These are phyloP conservation scores for Stegodyphus mimosarum DNA, from an alignment of 1,140 invertebrate genomes.

Conservation along the genomic window DNA sequence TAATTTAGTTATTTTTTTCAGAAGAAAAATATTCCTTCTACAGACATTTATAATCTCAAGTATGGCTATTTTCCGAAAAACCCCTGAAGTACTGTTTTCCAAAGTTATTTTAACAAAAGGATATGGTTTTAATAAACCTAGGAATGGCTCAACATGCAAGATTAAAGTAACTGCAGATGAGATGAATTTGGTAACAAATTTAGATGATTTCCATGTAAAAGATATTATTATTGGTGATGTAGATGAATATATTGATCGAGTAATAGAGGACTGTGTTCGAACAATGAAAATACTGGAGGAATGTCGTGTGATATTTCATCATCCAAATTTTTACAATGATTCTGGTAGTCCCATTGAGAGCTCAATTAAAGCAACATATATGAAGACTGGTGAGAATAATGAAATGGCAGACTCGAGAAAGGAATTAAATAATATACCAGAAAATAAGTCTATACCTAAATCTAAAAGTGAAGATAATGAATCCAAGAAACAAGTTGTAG, in stretches of 20 bases:
- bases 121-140: slow-evolving; percentile 47
- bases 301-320: slow-evolving; percentile 26
- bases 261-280: slow-evolving; percentile 45
- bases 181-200: slow-evolving; percentile 2
- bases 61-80: slow-evolving; percentile 13
- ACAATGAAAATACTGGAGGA: slow-evolving; percentile 53
- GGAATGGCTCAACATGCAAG: slow-evolving; percentile 46
- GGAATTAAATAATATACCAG: too few species aligned
- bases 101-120: slow-evolving; percentile 50
- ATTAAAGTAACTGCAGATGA: slow-evolving; percentile 44
- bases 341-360: neutral
- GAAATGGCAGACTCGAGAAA: too few species aligned
- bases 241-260: slow-evolving; percentile 15
- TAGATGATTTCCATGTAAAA: slow-evolving; percentile 19
- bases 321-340: slow-evolving; percentile 9
- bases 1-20: too few species aligned
- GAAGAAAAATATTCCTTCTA: too few species aligned
- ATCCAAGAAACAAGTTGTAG: too few species aligned
- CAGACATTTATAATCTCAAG: too few species aligned
- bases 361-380: too few species aligned
- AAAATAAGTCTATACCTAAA: too few species aligned
- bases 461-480: too few species aligned
- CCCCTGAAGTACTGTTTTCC: slow-evolving; percentile 3
- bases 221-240: slow-evolving; percentile 46
- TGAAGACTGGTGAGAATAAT: too few species aligned